phyloP scores from a whole-genome alignment of 2,888 invertebrate species.

The Lepeophtheirus nordmannii region DNA sequence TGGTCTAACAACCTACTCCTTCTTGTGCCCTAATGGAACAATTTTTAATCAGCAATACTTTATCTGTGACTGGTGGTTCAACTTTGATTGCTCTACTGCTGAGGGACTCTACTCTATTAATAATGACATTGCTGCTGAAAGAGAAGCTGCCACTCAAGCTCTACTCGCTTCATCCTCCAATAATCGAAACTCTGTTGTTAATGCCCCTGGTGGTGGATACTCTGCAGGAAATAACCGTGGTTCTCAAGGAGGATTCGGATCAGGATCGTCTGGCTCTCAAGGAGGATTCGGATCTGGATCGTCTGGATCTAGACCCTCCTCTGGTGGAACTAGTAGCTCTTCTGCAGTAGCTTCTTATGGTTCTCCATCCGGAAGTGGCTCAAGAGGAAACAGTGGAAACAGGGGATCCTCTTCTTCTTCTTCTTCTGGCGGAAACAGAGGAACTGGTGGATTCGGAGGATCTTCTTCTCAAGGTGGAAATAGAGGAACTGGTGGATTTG shows the following conservation, averaged over 20 bases:
- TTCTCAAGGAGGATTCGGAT: constrained; percentile 1
- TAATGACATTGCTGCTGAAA: constrained; percentile 24
- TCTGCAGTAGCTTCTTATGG: background rate
- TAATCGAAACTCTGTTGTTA: constrained; percentile 6
- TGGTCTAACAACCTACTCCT: constrained; percentile 18
- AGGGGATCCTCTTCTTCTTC: background rate
- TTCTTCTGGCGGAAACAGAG: background rate
- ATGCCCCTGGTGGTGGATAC: background rate
- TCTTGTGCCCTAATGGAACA: constrained; percentile 24
- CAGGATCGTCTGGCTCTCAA: background rate
- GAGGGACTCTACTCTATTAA: constrained; percentile 23
- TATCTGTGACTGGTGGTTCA: constrained; percentile 26
- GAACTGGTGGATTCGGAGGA: background rate
- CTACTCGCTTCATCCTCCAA: constrained; percentile 9
- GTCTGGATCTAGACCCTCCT: background rate
- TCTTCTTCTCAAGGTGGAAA: background rate
- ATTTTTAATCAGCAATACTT: constrained; percentile 24
- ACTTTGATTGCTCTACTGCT: constrained; percentile 24
- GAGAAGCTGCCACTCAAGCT: constrained; percentile 23
- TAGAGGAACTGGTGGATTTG: background rate
- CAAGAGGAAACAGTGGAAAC: background rate
- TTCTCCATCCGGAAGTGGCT: background rate
- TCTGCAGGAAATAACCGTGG: too few species aligned
- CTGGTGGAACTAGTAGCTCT: background rate
- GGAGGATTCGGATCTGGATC: background rate